Base-by-base conservation (phyloP, 2,113 vertebrate genomes). In the Erythrocercus mccallii region DNA sequence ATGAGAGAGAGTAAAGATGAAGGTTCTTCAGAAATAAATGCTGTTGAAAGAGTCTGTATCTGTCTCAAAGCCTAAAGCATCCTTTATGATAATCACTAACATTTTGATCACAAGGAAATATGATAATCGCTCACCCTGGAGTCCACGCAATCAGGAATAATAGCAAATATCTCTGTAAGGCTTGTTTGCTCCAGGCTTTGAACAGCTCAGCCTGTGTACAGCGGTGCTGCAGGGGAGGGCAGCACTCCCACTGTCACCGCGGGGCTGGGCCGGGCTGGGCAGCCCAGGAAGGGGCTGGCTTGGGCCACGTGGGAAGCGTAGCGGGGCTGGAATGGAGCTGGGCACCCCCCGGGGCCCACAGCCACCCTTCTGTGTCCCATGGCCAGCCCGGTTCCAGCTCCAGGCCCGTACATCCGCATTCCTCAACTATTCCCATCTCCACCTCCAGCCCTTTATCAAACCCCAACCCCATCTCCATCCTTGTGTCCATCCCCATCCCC, bases 31-130 rank as follows among this genome's bases (percentile, higher is more conserved):
- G 81, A 88, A 93, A 93, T 88, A 96, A 96, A 93, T 56, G 79
- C 79, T 73, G 85, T 73, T 97, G 70, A 86, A 96, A 90, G 81
- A 92, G 76, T 80, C 81, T 93, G 87, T 90, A 70, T 88, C 87
- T 94, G 81, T 92, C 88, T 90, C 62, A 93, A 90, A 86, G 72
- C 44, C 87, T 81, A 50, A 79, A 95, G 81, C 68, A 70, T 70
- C 82, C 65, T 94, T 92, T 95, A 66, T 80, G 84, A 73, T 82
- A 95, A 94, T 79, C 45, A 23, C 62, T 42, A 93, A 65, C 79
- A 62, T 96, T 96, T 95, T 94, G 95, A 95, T 97, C 93, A 69
- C 38, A 79, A 64, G 70, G 76, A 92, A 95, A 92, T 87, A 91
- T 58, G 74, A 50, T 92, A 95, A 93, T 88, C 0, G 11, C 48